phyloP scores from a whole-genome alignment of 2,888 invertebrate species.

The Leucophenga maculata region DNA sequence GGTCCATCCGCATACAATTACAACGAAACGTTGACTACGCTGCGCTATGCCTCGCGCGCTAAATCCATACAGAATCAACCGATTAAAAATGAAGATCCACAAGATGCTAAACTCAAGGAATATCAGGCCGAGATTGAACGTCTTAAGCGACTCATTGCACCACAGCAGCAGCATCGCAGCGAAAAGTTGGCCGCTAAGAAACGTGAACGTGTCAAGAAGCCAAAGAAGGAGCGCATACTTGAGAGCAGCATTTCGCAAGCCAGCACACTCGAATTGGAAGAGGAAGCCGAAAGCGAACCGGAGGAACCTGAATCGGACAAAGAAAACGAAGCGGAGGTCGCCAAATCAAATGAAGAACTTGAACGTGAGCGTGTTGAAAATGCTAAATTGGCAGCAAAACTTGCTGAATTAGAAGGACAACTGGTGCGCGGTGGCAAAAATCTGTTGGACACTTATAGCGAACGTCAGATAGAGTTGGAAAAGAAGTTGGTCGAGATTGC shows the following conservation, averaged over 20 bases:
- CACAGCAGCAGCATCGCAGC: conserved; percentile 71
- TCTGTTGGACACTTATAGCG: conserved; percentile 94
- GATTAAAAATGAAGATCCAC: conserved; percentile 98
- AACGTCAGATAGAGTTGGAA: conserved; percentile 92
- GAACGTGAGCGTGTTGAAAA: conserved; percentile 82
- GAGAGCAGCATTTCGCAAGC: conserved; percentile 62
- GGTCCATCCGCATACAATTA: conserved; percentile 98
- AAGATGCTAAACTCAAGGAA: conserved; percentile 95
- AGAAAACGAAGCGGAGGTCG: conserved; percentile 66
- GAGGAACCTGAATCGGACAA: conserved; percentile 71
- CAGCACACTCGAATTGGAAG: conserved; percentile 40
- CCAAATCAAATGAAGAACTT: conserved; percentile 71
- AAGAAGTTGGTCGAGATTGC: conserved; percentile 89
- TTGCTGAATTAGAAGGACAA: conserved; percentile 91
- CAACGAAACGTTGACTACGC: conserved; percentile 97
- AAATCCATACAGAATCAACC: conserved; percentile 99
- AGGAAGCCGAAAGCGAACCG: conserved; percentile 66
- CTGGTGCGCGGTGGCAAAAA: conserved; percentile 95
- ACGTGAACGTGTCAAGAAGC: conserved; percentile 60
- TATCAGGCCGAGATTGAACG: conserved; percentile 95
- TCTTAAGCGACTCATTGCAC: conserved; percentile 73
- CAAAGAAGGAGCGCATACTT: conserved; percentile 60
- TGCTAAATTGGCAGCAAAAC: conserved; percentile 83
- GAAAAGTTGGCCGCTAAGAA: conserved; percentile 54
- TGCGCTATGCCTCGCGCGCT: conserved; percentile 95